phyloP scores from a whole-genome alignment of 2,797 vertebrate species.

The Acipenser oxyrinchus region DNA sequence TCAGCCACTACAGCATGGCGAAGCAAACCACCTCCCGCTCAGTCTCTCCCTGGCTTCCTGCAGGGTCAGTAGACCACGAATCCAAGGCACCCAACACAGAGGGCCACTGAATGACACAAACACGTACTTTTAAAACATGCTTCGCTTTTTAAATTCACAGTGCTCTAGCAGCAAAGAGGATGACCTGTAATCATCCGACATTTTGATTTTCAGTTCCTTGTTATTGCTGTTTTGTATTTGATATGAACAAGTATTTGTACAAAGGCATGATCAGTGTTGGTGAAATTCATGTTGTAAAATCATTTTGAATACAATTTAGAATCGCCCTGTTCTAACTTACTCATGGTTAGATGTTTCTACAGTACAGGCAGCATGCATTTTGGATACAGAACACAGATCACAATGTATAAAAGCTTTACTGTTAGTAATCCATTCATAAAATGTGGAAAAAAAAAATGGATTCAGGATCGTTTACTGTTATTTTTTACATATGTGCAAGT shows the following conservation, averaged over 20 bases:
- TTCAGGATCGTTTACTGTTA: constrained; percentile 9
- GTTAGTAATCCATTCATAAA: constrained; percentile 12
- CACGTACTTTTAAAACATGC: constrained; percentile 15
- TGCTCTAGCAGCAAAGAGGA: constrained; percentile 18
- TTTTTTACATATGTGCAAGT: constrained; percentile 15
- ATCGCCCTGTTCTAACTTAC: background rate
- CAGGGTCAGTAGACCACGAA: constrained; percentile 69
- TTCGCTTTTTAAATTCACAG: constrained; percentile 14
- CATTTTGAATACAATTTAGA: constrained; percentile 8
- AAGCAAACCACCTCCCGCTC: constrained; percentile 95
- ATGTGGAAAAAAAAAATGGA: constrained; percentile 1
- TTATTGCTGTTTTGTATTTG: constrained; percentile 75
- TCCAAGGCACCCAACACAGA: constrained; percentile 77
- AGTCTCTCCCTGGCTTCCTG: constrained; percentile 89
- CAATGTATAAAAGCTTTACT: constrained; percentile 21
- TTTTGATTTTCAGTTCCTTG: constrained; percentile 53
- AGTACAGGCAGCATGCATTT: constrained; percentile 2
- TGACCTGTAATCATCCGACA: constrained; percentile 23
- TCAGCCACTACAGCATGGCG: constrained; percentile 98
- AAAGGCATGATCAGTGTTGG: constrained; percentile 79
- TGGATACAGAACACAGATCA: constrained; percentile 3
- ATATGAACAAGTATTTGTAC: constrained; percentile 69
- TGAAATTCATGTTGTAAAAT: constrained; percentile 39
- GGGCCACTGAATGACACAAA: constrained; percentile 65
- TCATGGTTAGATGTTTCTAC: background rate